Conservation (phyloP, 1,140 invertebrate species). For the Dendroctonus ponderosae region DNA sequence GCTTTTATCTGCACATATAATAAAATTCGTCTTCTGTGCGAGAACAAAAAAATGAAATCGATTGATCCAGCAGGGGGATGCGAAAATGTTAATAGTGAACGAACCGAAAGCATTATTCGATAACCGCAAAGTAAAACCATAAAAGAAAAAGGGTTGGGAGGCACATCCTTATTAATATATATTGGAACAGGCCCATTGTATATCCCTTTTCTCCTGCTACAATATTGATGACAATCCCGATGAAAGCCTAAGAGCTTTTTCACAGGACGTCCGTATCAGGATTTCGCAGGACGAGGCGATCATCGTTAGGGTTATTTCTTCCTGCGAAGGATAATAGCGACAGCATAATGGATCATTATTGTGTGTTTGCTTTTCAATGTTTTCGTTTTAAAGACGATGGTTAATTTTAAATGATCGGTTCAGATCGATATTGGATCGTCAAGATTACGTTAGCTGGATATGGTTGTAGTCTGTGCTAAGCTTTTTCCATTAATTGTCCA, state of each 20-base stretch:
- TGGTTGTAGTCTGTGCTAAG: too few species aligned
- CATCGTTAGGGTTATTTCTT: slow-evolving; percentile 37
- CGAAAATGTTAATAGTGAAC: too few species aligned
- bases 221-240: slow-evolving; percentile 35
- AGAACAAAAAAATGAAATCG: too few species aligned
- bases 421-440: slow-evolving; percentile 2
- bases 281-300: slow-evolving; percentile 31
- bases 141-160: slow-evolving; percentile 28
- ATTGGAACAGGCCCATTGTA: slow-evolving; percentile 25
- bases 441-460: too few species aligned
- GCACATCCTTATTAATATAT: slow-evolving; percentile 34
- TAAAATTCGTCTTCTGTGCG: too few species aligned
- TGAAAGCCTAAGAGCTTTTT: slow-evolving; percentile 35
- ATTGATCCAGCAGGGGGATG: too few species aligned
- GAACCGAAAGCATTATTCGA: not conserved
- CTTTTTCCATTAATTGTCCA: too few species aligned
- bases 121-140: slow-evolving; percentile 1
- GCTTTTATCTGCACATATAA: too few species aligned
- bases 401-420: slow-evolving; percentile 24
- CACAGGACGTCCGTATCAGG: slow-evolving; percentile 35
- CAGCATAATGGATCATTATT: slow-evolving; percentile 36
- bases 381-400: slow-evolving; percentile 34
- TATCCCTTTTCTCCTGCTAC: slow-evolving; percentile 28
- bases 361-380: slow-evolving; percentile 36
- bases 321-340: slow-evolving; percentile 31